These are phyloP conservation scores for Rhabdornis inornatus DNA, from an alignment of 2,113 vertebrate genomes.

Conservation along the genomic window DNA sequence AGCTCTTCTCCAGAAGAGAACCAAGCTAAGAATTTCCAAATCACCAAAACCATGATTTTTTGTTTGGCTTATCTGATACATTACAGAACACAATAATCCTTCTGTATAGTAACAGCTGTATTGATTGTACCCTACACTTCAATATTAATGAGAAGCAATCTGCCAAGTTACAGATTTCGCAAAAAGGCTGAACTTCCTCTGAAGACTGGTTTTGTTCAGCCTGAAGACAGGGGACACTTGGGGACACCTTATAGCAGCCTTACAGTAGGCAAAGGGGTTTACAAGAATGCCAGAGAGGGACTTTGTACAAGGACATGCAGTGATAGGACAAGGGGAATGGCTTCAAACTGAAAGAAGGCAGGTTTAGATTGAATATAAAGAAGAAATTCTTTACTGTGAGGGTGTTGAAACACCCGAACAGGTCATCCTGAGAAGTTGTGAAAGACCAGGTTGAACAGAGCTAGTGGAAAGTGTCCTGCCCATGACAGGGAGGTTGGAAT, in stretches of 20 bases:
- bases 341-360: background rate
- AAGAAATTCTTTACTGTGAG: background rate
- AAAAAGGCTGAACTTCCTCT: background rate
- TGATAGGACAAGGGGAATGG: background rate
- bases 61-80: background rate
- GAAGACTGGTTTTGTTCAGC: background rate
- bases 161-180: background rate
- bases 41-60: background rate
- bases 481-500: background rate
- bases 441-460: background rate
- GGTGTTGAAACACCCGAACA: background rate
- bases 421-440: background rate
- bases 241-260: background rate
- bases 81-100: background rate
- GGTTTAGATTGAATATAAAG: background rate
- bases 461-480: background rate
- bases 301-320: background rate
- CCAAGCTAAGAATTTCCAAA: background rate
- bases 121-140: background rate
- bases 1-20: background rate
- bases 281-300: background rate
- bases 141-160: background rate
- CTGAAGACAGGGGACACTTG: background rate
- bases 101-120: background rate
- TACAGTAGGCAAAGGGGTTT: background rate